Conservation (phyloP, 2,797 vertebrate species). For the Phyllotis vaccarum region DNA sequence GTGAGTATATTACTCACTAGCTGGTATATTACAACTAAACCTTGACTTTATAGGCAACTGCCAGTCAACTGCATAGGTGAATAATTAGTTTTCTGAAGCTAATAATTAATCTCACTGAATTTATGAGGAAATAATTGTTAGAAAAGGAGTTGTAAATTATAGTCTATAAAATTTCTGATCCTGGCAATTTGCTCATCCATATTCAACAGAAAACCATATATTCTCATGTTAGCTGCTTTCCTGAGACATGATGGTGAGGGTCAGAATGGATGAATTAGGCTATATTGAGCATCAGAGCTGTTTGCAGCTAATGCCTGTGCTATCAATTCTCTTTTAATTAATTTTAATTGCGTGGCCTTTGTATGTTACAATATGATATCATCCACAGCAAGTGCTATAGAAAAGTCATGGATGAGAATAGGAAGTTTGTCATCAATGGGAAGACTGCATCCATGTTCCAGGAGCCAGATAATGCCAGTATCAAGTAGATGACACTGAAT, state of each 20-base stretch:
- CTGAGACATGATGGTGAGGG: background rate
- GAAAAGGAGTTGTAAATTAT: background rate
- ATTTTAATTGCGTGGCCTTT: background rate
- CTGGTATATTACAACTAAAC: conserved; percentile 15
- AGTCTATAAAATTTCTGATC: background rate
- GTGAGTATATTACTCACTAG: too few relatives aligned
- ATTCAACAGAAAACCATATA: background rate
- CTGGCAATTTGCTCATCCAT: background rate
- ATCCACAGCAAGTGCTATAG: background rate
- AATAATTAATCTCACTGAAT: conserved; percentile 38
- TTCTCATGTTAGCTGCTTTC: background rate
- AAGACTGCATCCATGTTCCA: background rate
- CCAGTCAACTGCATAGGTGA: conserved; percentile 1
- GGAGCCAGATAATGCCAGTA: background rate
- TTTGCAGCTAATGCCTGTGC: background rate
- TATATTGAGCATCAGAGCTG: background rate
- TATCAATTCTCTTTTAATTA: background rate
- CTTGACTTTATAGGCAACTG: conserved; percentile 1
- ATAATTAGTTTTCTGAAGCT: conserved; percentile 37
- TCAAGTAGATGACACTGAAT: background rate
- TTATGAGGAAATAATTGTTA: conserved; percentile 49
- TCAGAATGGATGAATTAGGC: background rate
- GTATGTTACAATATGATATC: background rate
- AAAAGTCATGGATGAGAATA: background rate
- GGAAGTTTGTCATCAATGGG: background rate